phyloP scores from a whole-genome alignment of 2,888 invertebrate species.

The Nezara viridula region DNA sequence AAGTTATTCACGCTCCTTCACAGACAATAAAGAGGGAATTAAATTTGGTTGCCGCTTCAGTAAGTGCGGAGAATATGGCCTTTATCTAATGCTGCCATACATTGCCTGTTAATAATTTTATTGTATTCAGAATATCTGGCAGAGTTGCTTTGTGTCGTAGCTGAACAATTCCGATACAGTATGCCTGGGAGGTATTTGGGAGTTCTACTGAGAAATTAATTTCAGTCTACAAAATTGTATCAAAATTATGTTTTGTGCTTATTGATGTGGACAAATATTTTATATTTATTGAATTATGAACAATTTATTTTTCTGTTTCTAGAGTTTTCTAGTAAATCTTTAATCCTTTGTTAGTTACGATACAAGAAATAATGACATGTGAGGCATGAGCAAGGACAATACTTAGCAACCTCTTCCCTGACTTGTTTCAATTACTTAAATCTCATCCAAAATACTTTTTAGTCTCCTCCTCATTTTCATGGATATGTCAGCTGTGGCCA shows the following conservation, averaged over 20 bases:
- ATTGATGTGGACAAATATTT: no score
- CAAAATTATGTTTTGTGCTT: neutral
- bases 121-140: neutral
- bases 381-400: no score
- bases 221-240: neutral
- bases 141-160: neutral
- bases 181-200: neutral
- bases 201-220: neutral
- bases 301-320: no score
- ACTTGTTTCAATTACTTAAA: no score
- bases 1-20: neutral
- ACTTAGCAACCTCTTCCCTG: no score
- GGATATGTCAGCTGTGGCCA: no score
- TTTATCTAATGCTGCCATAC: neutral
- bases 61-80: neutral
- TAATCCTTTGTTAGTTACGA: no score
- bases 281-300: no score
- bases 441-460: no score
- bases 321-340: no score
- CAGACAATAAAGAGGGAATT: neutral
- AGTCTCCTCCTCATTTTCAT: no score
- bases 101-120: neutral
- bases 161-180: neutral
- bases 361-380: no score
- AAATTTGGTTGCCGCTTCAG: neutral